Conservation (phyloP, 64 coral and sea anemone genomes). For the Dendrophyllia cribrosa region DNA sequence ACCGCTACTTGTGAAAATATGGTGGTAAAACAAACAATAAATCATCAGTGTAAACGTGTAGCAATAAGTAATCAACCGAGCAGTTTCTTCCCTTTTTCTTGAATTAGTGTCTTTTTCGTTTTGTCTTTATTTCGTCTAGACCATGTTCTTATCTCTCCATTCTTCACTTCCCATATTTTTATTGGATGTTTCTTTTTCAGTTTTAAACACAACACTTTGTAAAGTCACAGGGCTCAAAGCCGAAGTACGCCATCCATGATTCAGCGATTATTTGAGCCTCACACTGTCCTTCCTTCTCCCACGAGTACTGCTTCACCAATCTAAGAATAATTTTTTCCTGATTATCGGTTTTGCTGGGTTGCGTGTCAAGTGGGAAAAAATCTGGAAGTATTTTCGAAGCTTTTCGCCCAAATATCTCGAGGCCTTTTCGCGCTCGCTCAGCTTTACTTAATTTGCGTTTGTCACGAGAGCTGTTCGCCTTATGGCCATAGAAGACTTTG, state of each 20-base stretch:
- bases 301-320: slow-evolving; percentile 3
- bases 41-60: no score
- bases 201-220: no score
- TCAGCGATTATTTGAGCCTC: slow-evolving; percentile 12
- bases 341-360: background rate
- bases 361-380: slow-evolving; percentile 18
- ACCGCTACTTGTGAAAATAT: no score
- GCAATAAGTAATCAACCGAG: no score
- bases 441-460: slow-evolving; percentile 12
- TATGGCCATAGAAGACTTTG: background rate
- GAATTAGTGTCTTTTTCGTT: no score
- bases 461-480: background rate
- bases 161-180: no score
- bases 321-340: background rate
- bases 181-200: no score
- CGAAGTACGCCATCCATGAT: slow-evolving; percentile 48
- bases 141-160: no score
- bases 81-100: no score
- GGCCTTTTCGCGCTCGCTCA: background rate
- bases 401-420: slow-evolving; percentile 3
- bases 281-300: background rate
- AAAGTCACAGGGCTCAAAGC: background rate
- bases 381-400: slow-evolving; percentile 42
- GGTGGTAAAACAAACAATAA: no score
- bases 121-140: no score